Evolutionary conservation across 2,113 vertebrate species (phyloP).

Genomic region (Eulemur macaco): DNA sequence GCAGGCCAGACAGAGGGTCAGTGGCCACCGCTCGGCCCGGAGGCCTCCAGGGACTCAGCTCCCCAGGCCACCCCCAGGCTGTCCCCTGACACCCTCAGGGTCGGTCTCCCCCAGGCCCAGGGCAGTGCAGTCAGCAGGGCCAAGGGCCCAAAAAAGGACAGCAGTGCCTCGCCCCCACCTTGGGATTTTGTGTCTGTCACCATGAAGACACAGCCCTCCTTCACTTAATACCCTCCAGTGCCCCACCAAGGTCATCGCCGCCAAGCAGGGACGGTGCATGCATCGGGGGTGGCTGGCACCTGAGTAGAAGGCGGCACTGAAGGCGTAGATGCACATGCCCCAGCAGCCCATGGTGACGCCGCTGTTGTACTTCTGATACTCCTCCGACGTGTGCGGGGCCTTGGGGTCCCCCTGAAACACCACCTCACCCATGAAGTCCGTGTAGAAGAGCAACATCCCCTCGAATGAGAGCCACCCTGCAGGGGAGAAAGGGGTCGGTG

Average conservation of each 20-base stretch:
- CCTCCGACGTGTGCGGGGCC: slow-evolving; percentile 93
- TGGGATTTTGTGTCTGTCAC: rapidly evolving
- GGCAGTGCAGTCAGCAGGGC: neutral
- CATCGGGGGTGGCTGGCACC: slow-evolving; percentile 80
- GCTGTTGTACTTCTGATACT: slow-evolving; percentile 93
- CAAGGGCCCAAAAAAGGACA: too few species aligned
- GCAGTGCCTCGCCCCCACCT: rapidly evolving
- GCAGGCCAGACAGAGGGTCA: slow-evolving; percentile 30
- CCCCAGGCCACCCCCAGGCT: neutral
- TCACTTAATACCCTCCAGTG: rapidly evolving
- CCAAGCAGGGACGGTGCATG: rapidly evolving
- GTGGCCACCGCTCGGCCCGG: rapidly evolving
- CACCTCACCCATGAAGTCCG: slow-evolving; percentile 99
- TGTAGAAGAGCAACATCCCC: slow-evolving; percentile 98
- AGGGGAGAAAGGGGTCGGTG: neutral
- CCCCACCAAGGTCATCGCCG: rapidly evolving
- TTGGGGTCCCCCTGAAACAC: slow-evolving; percentile 96
- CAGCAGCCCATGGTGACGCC: slow-evolving; percentile 98
- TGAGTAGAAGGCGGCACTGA: slow-evolving; percentile 98
- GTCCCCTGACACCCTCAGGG: neutral
- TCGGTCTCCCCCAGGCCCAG: too few species aligned
- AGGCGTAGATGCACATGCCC: slow-evolving; percentile 99
- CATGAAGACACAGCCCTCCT: neutral
- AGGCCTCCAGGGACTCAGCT: rapidly evolving
- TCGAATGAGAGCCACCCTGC: slow-evolving; percentile 98